Evolutionary conservation across 1,140 invertebrate species (phyloP), one percentile per base, ranked within the genome.

Genomic region (Leptonema lineaticorne): DNA sequence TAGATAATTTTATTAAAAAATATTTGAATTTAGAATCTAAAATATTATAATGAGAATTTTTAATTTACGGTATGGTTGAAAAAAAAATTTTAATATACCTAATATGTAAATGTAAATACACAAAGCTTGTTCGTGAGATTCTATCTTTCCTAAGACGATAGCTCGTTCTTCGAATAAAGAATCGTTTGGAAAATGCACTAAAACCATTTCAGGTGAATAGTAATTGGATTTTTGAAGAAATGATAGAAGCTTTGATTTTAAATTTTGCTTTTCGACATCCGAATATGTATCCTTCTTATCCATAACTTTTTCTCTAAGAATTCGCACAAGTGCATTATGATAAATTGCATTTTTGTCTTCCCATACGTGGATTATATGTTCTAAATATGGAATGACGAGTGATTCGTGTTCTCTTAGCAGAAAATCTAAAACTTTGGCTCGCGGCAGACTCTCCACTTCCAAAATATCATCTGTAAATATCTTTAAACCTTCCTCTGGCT

Each of bases 391-490:
- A 76, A 97, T 93, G 0, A 95, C 91, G 22, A 96, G 79, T 56
- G 85, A 76, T 69, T 91, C 89, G 70, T 95, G 91, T 69, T 88
- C 91, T 74, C 89, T 87, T 1, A 94, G 81, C 4, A 99, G 79
- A 81, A 92, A 98, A 76, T 97, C 92, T 24, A 98, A 79, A 16
- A 99, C 90, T 79, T 91, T 88, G 30, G 94, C 89, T 67, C 96
- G 84, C 0, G 96, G 94, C 18, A 98, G 81, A 37, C 89, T 86
- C 79, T 97, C 94, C 0, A 95, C 91, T 86, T 96, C 94, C 60
- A 88, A 79, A 8, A 93, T 82, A 77, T 97, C 93, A 79, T 97
- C 96, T 60, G 91, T 97, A 77, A 98, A 98, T 76, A 98, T 98
- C 77, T 92, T 90, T 0, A 98, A 79, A 9, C 95, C 96, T 79